Conservation (phyloP, 2,113 vertebrate genomes). For the Gallinago paraguaiae region DNA sequence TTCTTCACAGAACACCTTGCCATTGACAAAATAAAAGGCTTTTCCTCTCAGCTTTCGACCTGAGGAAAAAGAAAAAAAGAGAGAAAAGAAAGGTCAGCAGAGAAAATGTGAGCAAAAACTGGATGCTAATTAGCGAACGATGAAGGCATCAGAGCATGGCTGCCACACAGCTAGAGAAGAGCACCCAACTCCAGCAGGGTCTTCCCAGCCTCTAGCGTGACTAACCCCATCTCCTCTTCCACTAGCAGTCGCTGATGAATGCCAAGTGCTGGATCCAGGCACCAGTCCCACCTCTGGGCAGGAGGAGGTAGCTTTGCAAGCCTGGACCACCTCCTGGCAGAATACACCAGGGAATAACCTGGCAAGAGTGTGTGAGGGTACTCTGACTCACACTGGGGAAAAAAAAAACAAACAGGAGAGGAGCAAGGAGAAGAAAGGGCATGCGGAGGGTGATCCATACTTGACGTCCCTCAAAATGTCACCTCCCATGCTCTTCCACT, state of each 20-base stretch:
- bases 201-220: background rate
- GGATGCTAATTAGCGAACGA: background rate
- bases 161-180: background rate
- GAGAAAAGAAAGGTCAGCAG: background rate
- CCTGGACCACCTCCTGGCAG: background rate
- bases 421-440: background rate
- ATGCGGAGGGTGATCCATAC: background rate
- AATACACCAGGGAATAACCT: rapidly evolving
- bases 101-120: background rate
- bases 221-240: background rate
- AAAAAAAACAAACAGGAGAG: background rate
- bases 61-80: conserved; percentile 26
- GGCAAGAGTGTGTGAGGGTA: background rate
- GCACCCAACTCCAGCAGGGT: background rate
- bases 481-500: background rate
- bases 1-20: conserved; percentile 90
- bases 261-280: background rate
- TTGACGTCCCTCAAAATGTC: background rate
- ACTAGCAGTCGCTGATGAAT: background rate
- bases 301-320: background rate
- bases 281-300: background rate
- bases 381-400: background rate
- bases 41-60: conserved; percentile 86
- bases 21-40: conserved; percentile 87
- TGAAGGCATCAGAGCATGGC: background rate